Base-by-base conservation (phyloP, 2,888 invertebrate genomes). In the Drosophila setosimentum region DNA sequence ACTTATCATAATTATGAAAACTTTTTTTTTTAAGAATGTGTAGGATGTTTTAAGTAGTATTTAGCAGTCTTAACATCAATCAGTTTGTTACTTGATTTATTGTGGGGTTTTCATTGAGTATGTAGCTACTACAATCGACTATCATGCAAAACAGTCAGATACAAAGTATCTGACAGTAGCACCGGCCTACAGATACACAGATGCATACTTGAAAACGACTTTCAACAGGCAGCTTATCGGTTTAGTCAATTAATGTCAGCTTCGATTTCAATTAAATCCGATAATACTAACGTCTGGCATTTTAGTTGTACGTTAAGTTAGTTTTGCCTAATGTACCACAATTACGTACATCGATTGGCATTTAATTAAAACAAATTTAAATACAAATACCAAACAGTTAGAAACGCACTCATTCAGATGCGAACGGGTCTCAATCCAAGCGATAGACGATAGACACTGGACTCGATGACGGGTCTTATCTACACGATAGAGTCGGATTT, bases 291-390 rank as follows among this genome's bases (percentile, higher is more conserved):
- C 68, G 68, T 73, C 61, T 68, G 60, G 73, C 74, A 78, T 80
- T 80, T 82, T 75, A 77, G 64, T 21, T 53, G 53, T 63, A 70
- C 74, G 35, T 11, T 37, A 37, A 35, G 71, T 72, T 83, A 57
- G 66, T 57, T 59, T 62, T 67, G 78, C 71, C 80, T 82, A 74
- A 89, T 87, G 78, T 73, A 74, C 78, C 68, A 76, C 88, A 86
- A 87, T 87, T 87, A 86, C 89, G 80, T 70, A 66, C 68, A 70
- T 57, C 82, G 82, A 89, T 82, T 84, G 89, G 80, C 76, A 78
- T 89, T 89, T 87, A 87, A 89, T 84, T 87, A 80, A 89, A 88
- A 75, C 82, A 84, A 87, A 87, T 87, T 45, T 24, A 24, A 24
- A 45, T 45, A 45, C 24, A 45, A 45, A 45, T 45, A 8, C 45